phyloP scores from a whole-genome alignment of 2,113 vertebrate species.

The Hippocampus abdominalis region DNA sequence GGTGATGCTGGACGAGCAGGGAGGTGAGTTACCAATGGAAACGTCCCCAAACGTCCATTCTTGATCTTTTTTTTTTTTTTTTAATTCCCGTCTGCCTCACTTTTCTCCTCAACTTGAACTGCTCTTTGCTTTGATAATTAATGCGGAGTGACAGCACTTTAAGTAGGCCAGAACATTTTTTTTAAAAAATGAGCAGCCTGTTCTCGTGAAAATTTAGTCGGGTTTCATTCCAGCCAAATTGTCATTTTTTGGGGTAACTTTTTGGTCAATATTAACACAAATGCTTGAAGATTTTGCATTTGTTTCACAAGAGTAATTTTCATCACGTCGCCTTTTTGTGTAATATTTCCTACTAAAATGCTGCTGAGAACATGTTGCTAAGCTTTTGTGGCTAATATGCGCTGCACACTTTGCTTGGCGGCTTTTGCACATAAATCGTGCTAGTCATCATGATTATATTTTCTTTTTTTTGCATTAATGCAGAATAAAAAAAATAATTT shows the following conservation, averaged over 20 bases:
- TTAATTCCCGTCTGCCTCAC: neutral
- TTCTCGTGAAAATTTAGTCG: neutral
- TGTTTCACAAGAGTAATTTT: neutral
- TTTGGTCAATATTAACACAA: neutral
- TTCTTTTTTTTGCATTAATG: neutral
- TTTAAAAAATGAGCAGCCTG: neutral
- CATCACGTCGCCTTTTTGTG: neutral
- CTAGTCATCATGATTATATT: neutral
- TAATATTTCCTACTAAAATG: neutral
- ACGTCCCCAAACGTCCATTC: slow-evolving; percentile 4
- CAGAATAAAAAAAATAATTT: too few relatives aligned
- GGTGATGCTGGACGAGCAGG: slow-evolving; percentile 99
- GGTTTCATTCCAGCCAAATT: neutral
- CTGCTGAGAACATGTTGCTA: neutral
- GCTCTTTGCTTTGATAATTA: neutral
- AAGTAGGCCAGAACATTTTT: neutral
- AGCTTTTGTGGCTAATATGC: neutral
- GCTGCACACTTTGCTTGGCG: neutral
- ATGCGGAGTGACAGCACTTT: neutral
- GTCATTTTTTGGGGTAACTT: neutral
- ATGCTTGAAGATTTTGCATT: neutral
- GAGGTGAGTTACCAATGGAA: slow-evolving; percentile 84
- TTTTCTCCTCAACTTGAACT: neutral
- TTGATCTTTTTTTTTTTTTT: neutral
- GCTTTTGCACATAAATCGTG: neutral